Evolutionary conservation across 2,888 invertebrate species (phyloP).

Genomic region (Tipula lateralis): DNA sequence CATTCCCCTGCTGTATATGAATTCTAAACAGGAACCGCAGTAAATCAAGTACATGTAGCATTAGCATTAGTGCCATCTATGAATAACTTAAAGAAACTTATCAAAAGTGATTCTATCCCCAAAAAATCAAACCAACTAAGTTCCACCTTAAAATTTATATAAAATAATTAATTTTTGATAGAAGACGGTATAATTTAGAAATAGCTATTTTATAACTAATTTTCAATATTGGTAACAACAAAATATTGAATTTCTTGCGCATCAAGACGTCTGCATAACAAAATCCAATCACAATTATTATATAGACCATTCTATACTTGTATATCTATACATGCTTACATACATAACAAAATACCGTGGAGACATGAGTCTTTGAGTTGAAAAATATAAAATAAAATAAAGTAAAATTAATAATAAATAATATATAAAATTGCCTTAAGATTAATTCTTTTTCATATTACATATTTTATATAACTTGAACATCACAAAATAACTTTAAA

Average conservation of each 20-base stretch:
- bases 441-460: not conserved
- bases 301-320: not conserved
- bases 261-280: not conserved
- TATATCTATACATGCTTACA: not conserved
- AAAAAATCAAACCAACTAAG: too few relatives aligned
- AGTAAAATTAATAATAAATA: not conserved
- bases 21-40: too few relatives aligned
- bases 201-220: too few relatives aligned
- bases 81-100: too few relatives aligned
- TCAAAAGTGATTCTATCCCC: too few relatives aligned
- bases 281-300: constrained; percentile 2
- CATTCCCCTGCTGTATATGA: too few relatives aligned
- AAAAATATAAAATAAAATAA: not conserved
- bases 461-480: not conserved
- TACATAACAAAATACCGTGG: not conserved
- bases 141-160: too few relatives aligned
- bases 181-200: too few relatives aligned
- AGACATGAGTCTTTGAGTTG: not conserved
- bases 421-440: not conserved
- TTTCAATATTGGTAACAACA: too few relatives aligned
- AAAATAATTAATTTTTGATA: too few relatives aligned
- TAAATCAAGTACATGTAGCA: too few relatives aligned
- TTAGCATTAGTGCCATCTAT: too few relatives aligned
- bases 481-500: not conserved
- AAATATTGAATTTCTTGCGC: not conserved